phyloP scores from a whole-genome alignment of 2,113 vertebrate species.

The Odocoileus virginianus region DNA sequence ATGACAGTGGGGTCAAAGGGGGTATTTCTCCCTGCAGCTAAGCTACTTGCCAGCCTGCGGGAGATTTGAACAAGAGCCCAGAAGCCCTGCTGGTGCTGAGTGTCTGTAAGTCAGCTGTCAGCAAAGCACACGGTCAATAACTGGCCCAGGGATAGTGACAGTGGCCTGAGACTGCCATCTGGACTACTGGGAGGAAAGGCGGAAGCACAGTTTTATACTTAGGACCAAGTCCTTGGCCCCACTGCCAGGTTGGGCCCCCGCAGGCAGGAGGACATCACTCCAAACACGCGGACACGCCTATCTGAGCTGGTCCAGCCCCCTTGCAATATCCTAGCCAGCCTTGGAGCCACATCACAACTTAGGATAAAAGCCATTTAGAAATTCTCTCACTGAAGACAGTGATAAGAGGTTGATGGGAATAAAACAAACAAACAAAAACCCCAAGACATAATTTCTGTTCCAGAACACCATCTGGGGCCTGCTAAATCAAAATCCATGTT shows the following conservation, averaged over 20 bases:
- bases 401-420: neutral
- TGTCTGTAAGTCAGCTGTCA: neutral
- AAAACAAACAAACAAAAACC: neutral
- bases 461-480: neutral
- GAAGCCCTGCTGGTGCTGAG: neutral
- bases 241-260: neutral
- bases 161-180: neutral
- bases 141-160: fast-evolving
- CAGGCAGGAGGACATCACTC: neutral
- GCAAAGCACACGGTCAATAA: neutral
- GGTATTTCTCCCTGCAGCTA: neutral
- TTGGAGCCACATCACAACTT: neutral
- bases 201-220: too few relatives aligned
- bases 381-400: neutral
- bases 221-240: neutral
- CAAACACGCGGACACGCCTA: fast-evolving
- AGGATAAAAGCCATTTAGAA: neutral
- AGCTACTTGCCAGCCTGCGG: fast-evolving
- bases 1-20: neutral
- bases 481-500: neutral
- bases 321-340: neutral
- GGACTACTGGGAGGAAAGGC: neutral
- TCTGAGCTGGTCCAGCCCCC: too few relatives aligned
- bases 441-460: neutral
- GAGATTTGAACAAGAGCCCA: neutral